Percentiles rank a stretch among this genome's conserved stretches.
phyloP scores from a whole-genome alignment of 2,113 vertebrate species.

The Pterocles gutturalis region DNA sequence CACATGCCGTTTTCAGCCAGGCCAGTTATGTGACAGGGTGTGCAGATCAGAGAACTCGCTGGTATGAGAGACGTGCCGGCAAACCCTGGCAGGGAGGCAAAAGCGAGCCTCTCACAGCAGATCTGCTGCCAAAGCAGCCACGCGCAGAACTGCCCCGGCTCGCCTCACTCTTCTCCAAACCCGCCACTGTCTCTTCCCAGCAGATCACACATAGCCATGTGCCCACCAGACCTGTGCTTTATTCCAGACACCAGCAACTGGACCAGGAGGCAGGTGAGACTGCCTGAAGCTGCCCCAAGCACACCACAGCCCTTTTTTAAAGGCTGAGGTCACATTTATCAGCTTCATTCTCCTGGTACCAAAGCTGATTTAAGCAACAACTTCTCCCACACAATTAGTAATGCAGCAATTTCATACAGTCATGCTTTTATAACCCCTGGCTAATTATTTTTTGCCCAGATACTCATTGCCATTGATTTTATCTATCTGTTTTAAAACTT shows the following conservation, averaged over 20 bases:
- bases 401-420: background rate
- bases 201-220: background rate
- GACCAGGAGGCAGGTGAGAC: background rate
- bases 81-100: background rate
- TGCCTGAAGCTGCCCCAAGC: background rate
- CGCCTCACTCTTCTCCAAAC: fast-evolving
- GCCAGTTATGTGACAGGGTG: fast-evolving
- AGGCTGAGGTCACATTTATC: background rate
- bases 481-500: background rate
- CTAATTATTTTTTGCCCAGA: background rate
- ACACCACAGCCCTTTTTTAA: background rate
- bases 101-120: background rate
- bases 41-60: background rate
- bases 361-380: background rate
- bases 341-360: background rate
- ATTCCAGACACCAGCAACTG: background rate
- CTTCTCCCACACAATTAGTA: background rate
- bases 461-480: background rate
- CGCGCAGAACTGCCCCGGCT: fast-evolving
- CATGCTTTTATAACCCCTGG: constrained; percentile 5
- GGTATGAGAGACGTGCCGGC: fast-evolving
- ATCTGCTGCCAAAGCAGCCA: background rate
- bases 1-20: background rate
- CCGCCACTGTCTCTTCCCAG: background rate
- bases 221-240: background rate